Evolutionary conservation across 2,113 vertebrate species (phyloP), one percentile per base, ranked within the genome.

Genomic region (Istiophorus platypterus): DNA sequence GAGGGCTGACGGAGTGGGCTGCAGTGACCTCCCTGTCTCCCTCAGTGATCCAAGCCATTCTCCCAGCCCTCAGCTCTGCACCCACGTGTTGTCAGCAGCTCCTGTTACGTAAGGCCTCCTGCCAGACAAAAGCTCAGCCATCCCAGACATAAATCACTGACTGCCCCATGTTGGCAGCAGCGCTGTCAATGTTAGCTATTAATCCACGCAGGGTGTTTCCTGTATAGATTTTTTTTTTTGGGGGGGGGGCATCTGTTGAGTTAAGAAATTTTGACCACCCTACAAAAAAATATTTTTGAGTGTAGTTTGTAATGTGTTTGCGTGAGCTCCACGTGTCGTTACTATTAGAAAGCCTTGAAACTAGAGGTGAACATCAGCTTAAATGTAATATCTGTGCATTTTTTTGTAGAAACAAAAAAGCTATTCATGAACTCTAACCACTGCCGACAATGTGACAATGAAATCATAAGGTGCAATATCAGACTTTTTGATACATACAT

Each of bases 61-160:
- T 87, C 85, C 82, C 80, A 56, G 80, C 84, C 76, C 65, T 85
- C 83, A 56, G 89, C 87, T 90, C 92, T 70, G 87, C 89, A 78
- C 89, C 92, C 93, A 94, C 92, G 88, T 93, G 90, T 91, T 91
- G 84, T 90, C 90, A 88, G 89, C 90, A 85, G 88, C 81, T 85
- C 89, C 86, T 59, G 63, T 94, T 94, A 93, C 84, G 78, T 93
- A 94, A 94, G 78, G 56, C 47, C 81, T 85, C 76, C 89, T 89
- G 89, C 87, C 88, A 90, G 92, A 92, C 90, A 92, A 92, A 93
- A 92, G 89, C 88, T 90, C 84, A 84, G 84, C 87, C 88, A 81
- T 85, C 89, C 81, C 80, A 81, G 77, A 87, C 86, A 88, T 80
- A 89, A 87, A 90, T 90, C 87, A 86, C 84, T 72, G 86, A 73